Evolutionary conservation across 2,888 invertebrate genomes (phyloP), one percentile per base, ranked within the genome.

Genomic region (Sisyra nigra): DNA sequence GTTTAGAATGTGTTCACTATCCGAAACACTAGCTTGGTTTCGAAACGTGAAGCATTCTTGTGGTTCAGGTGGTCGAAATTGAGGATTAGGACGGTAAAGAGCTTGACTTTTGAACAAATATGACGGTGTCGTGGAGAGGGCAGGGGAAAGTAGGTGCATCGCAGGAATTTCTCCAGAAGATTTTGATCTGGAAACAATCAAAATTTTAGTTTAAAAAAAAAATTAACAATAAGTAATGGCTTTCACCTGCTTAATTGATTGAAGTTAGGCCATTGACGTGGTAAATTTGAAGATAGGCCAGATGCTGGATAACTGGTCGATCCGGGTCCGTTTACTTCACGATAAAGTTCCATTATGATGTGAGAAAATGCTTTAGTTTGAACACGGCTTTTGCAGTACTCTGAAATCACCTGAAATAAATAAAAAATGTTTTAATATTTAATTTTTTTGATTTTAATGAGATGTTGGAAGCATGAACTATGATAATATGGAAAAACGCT

Each of bases 281-380:
- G 24, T 5, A 24, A 5, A 7, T 24, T 41, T 14, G 31, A 30
- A 11, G 42, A 18, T 6, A 10, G 31, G 9, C 14, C 10, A 9
- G 40, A 8, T 40, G 30, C 7, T 2, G 40, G 15, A 37, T 13
- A 31, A 13, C 9, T 11, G 13, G 24, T 32, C n/a, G 17, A 35
- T 31, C 18, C 18, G 15, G 11, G 59, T 35, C 55, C 53, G 13
- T 58, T 51, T 11, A 70, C 69, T 52, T 71, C 71, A 35, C 68
- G 66, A 50, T 72, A 68, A 55, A 74, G 60, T 53, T 73, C 72
- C 69, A 73, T 72, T 10, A 72, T 69, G 40, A 72, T 68, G 53
- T 73, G 73, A 1, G 72, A 71, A 53, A 73, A 73, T n/a, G 74
- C 72, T 46, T 69, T 63, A 36, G 63, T 65, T 48, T 71, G 69